Base-by-base conservation (phyloP, 2,113 vertebrate genomes). In the Origma solitaria region DNA sequence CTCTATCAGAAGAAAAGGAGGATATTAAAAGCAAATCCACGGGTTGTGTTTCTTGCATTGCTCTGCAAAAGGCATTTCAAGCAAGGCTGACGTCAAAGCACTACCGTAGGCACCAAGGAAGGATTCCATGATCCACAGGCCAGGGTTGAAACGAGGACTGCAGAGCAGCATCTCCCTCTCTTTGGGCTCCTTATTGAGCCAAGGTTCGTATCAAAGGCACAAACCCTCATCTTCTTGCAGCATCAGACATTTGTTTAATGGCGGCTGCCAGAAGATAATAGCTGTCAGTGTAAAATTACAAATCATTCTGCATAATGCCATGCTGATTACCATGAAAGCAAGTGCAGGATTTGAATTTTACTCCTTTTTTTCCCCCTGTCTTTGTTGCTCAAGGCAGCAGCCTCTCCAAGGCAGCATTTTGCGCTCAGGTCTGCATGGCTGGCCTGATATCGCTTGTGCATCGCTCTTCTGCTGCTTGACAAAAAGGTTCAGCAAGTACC, bases 251-350 rank as follows among this genome's bases (percentile, higher is more conserved):
- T 95, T 91, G 92, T 92, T 95, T 92, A 91, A 97, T 92, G 84
- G 94, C 16, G 71, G 86, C 96, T 97, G 97, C 97, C 97, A 95
- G 94, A 80, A 94, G 90, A 95, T 94, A 97, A 97, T 91, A 90
- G 95, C 86, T 58, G 35, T 95, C 91, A 93, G 81, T 87, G 82
- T 91, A 87, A 96, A 96, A 97, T 95, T 94, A 94, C 94, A 91
- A 93, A 93, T 95, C 93, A 44, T 96, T 95, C 76, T 89, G 86
- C 86, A 88, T 95, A 95, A 96, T 94, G 75, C 47, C 44, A 37
- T 85, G 80, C 95, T 84, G 95, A 96, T 97, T 94, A 94, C 91
- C 92, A 18, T 69, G 79, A 96, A 92, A 85, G 84, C 86, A 90
- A 60, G 42, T 50, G 72, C 60, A 86, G 80, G 42, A 9, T 91